A percentile compares a stretch with the other conserved stretches of the same genome.
Conservation (phyloP, 2,113 vertebrate genomes). For the Mesocricetus auratus region DNA sequence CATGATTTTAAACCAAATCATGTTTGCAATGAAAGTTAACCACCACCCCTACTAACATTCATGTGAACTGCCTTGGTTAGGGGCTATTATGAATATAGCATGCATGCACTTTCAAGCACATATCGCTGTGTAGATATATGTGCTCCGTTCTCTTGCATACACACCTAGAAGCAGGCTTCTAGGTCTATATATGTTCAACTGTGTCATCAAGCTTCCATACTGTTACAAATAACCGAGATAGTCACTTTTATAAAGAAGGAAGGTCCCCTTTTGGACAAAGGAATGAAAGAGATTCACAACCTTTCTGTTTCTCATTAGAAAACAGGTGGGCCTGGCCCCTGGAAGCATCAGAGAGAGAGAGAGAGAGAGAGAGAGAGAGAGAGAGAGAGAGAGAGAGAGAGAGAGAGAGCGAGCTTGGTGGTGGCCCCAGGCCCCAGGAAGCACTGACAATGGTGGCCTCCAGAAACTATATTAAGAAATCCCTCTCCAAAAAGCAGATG, state of each 20-base stretch:
- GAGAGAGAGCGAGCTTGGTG: no score
- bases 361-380: no score
- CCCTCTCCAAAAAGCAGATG: no score
- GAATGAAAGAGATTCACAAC: no score
- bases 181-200: neutral
- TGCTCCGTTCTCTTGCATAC: neutral
- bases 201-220: neutral
- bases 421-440: no score
- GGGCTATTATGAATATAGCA: neutral
- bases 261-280: neutral
- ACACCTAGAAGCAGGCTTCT: neutral
- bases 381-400: no score
- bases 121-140: neutral
- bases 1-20: neutral
- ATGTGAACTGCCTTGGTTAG: neutral
- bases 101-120: conserved; percentile 10
- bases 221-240: neutral
- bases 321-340: no score
- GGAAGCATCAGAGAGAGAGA: no score
- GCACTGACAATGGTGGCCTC: no score
- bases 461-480: no score
- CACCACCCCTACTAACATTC: neutral
- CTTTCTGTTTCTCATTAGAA: no score
- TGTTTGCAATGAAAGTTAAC: neutral
- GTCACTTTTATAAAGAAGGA: neutral